Conservation (phyloP, 2,113 vertebrate species). For the Prolemur simus region DNA sequence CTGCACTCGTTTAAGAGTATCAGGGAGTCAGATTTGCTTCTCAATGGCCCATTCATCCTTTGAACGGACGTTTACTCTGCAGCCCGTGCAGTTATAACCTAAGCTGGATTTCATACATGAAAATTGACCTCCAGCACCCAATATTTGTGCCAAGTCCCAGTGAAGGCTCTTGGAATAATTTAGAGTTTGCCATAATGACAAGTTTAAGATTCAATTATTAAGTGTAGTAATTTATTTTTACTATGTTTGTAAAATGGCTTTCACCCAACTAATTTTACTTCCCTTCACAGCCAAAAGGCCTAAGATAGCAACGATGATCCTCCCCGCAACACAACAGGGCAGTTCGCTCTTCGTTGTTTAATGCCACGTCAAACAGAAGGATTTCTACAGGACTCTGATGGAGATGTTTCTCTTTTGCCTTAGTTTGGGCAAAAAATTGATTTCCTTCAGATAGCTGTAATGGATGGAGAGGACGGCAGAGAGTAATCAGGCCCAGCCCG, state of each 20-base stretch:
- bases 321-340: constrained; percentile 75
- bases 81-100: constrained; percentile 58
- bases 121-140: constrained; percentile 68
- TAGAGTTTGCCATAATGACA: constrained; percentile 80
- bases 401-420: constrained; percentile 83
- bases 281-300: constrained; percentile 84
- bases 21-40: constrained; percentile 41
- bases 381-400: constrained; percentile 83
- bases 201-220: constrained; percentile 83
- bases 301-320: constrained; percentile 83
- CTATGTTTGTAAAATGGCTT: constrained; percentile 82
- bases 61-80: constrained; percentile 64
- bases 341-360: constrained; percentile 81
- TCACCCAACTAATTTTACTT: constrained; percentile 78
- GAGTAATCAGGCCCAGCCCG: constrained; percentile 90
- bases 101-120: constrained; percentile 77
- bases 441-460: constrained; percentile 88
- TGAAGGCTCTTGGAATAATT: constrained; percentile 78
- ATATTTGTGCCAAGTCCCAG: constrained; percentile 70
- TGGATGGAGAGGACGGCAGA: constrained; percentile 91
- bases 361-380: constrained; percentile 86
- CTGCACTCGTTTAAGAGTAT: constrained; percentile 48
- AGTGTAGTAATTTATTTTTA: constrained; percentile 84
- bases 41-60: constrained; percentile 76
- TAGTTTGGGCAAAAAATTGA: constrained; percentile 85